Conservation (phyloP, 2,888 invertebrate genomes). For the Lycophotia porphyrea region DNA sequence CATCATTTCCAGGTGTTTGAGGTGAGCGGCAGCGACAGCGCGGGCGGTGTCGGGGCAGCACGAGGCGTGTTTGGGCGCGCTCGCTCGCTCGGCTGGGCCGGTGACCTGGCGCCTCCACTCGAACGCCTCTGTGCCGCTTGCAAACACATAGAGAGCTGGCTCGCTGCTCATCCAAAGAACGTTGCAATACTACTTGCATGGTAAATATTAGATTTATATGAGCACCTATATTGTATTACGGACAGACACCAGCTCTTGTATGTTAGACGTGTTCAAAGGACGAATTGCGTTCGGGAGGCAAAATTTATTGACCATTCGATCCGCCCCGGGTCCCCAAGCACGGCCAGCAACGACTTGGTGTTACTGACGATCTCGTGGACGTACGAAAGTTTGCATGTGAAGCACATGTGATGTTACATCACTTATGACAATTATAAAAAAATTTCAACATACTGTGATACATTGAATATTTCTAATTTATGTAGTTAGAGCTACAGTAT, state of each 20-base stretch:
- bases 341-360: background rate
- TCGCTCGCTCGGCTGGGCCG: constrained; percentile 96
- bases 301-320: background rate
- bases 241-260: background rate
- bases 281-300: background rate
- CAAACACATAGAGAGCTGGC: constrained; percentile 98
- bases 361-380: background rate
- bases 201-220: constrained; percentile 82
- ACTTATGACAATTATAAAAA: background rate
- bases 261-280: background rate
- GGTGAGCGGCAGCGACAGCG: constrained; percentile 93
- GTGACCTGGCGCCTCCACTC: constrained; percentile 95
- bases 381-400: background rate
- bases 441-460: background rate
- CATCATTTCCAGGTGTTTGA: constrained; percentile 93
- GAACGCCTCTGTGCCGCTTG: constrained; percentile 97
- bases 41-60: constrained; percentile 89
- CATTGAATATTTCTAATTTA: background rate
- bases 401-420: background rate
- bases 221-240: background rate
- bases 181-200: constrained; percentile 97
- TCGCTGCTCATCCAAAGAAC: constrained; percentile 95
- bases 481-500: too few relatives aligned
- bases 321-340: background rate
- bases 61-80: constrained; percentile 92